These are phyloP conservation scores for Caenorhabditis sulstoni DNA, from an alignment of 2,888 invertebrate species.

Conservation along the genomic window DNA sequence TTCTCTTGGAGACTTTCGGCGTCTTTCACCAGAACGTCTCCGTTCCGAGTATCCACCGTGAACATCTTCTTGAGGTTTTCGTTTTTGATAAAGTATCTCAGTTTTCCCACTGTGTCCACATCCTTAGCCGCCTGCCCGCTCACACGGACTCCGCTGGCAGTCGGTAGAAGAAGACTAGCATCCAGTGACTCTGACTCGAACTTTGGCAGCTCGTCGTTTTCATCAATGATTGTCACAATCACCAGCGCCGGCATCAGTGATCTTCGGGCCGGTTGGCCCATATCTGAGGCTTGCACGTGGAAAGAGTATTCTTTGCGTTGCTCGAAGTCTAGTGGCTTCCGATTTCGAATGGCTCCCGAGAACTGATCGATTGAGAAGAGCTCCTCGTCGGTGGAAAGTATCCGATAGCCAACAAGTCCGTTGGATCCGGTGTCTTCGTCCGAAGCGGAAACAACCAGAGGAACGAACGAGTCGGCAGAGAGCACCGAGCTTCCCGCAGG, in stretches of 20 bases:
- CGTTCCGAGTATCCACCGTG: slow-evolving; percentile 88
- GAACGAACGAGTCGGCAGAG: slow-evolving; percentile 80
- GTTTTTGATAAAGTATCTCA: slow-evolving; percentile 65
- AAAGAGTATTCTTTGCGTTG: slow-evolving; percentile 80
- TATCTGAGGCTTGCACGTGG: slow-evolving; percentile 72
- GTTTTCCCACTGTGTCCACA: slow-evolving; percentile 78
- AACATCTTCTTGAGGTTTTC: slow-evolving; percentile 82
- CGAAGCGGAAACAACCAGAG: slow-evolving; percentile 89
- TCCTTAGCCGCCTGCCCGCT: slow-evolving; percentile 75
- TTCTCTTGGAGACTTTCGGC: slow-evolving; percentile 15
- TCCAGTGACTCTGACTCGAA: slow-evolving; percentile 72
- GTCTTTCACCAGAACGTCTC: slow-evolving; percentile 84
- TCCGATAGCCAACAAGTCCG: slow-evolving; percentile 87
- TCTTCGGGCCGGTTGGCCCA: slow-evolving; percentile 88
- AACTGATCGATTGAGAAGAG: slow-evolving; percentile 89
- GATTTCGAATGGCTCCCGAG: slow-evolving; percentile 89
- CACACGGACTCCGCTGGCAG: slow-evolving; percentile 87
- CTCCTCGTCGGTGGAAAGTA: slow-evolving; percentile 88
- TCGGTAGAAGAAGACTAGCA: slow-evolving; percentile 81
- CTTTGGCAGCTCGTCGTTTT: slow-evolving; percentile 82
- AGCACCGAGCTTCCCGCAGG: slow-evolving; percentile 58
- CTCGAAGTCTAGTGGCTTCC: slow-evolving; percentile 89
- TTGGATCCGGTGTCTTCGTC: slow-evolving; percentile 92
- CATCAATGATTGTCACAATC: slow-evolving; percentile 85
- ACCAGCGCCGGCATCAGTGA: slow-evolving; percentile 89